These are phyloP conservation scores for human (Homo sapiens) DNA, from an alignment of 2,113 vertebrate species.

Conservation along the genomic window DNA sequence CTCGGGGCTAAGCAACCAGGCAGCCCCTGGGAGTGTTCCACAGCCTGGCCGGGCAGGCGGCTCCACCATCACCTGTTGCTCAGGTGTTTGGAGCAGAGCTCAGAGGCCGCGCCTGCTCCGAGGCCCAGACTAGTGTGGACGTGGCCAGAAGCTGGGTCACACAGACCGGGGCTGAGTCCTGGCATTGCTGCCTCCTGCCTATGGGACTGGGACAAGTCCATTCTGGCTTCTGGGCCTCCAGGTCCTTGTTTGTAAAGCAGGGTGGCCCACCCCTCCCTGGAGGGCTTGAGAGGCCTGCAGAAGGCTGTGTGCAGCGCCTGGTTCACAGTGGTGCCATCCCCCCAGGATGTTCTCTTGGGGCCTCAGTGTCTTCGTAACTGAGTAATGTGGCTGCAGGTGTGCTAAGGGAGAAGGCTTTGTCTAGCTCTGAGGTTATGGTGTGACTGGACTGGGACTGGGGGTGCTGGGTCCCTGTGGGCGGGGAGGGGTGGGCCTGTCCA, in stretches of 20 bases:
- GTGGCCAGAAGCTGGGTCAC: not conserved
- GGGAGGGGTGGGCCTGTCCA: not conserved
- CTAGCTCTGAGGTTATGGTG: not conserved
- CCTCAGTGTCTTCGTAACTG: not conserved
- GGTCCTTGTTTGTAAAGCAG: not conserved
- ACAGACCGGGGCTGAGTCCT: not conserved
- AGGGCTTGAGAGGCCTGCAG: not conserved
- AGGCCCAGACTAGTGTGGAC: not conserved
- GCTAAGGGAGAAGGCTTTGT: not conserved
- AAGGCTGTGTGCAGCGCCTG: fast-evolving
- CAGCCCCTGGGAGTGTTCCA: not conserved
- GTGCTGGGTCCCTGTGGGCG: fast-evolving
- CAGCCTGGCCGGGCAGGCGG: no score
- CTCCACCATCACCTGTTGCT: not conserved
- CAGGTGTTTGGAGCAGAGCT: not conserved
- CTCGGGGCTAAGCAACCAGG: fast-evolving
- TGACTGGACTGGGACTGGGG: not conserved
- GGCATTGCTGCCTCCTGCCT: not conserved
- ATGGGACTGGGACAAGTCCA: no score
- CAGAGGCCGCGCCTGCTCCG: not conserved
- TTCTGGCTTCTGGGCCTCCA: not conserved
- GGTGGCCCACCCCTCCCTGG: not conserved
- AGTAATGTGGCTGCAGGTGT: not conserved
- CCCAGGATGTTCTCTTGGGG: not conserved
- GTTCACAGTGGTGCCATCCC: no score